Base-by-base conservation (phyloP, 1,140 invertebrate genomes). In the Fopius arisanus region DNA sequence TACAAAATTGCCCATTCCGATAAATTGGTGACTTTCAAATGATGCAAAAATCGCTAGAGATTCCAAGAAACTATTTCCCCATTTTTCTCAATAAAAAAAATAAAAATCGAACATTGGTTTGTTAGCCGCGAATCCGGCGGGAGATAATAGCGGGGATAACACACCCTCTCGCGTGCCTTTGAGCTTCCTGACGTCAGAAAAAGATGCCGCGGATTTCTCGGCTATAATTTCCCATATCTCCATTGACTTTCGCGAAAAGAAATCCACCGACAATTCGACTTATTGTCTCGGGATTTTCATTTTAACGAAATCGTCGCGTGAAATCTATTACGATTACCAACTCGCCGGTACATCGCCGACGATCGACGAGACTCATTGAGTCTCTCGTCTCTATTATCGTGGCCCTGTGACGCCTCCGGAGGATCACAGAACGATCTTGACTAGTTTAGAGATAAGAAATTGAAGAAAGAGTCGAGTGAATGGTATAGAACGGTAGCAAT, bases 171-270 rank as follows among this genome's bases (percentile, higher is more conserved):
- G 67, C 63, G 71, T 69, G 78, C 67, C 67, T 69, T 54, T 71
- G 54, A 71, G 70, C 59, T 71, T 41, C 75, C 72, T 74, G 75
- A 72, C 54, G 72, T 37, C 48, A 67, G 40, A 70, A 71, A 43
- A 76, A 79, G 79, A 82, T 82, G 78, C 79, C 80, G 80, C 79
- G 78, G 79, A 81, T 82, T 81, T 76, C 23, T 26, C 9, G 12
- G 3, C n/a, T 43, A 23, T 72, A 75, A 73, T 76, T 78, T 79
- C 79, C 77, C 77, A 68, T 33, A 63, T 72, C 62, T 63, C 62
- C 54, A 23, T 59, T 59, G 21, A 28, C 54, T 59, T 26, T 59
- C 19, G 10, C 19, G 54, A 23, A 37, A 37, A 2, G 12, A 26
- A 59, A 59, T 59, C 3, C 54, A 59, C 9, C 54, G 54, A 59